A percentile compares a stretch with the other conserved stretches of the same genome.
phyloP scores from a whole-genome alignment of 2,797 vertebrate genomes.

The Premnoplex brunnescens region DNA sequence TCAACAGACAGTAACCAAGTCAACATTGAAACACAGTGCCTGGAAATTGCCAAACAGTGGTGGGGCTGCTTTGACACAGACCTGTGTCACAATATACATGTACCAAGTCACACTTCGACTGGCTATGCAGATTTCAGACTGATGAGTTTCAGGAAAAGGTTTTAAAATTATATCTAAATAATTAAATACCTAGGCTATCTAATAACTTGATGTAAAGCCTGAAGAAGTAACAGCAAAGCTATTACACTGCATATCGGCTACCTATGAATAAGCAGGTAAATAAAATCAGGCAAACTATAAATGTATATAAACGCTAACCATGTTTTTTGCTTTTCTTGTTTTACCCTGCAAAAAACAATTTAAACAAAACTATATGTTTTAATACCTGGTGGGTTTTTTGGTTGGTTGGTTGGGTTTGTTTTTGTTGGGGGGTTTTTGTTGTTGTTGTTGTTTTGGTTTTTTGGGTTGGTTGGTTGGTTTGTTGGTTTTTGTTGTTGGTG shows the following conservation, averaged over 20 bases:
- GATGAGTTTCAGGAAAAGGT: background rate
- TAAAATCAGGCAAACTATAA: background rate
- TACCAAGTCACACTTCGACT: background rate
- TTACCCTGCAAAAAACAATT: background rate
- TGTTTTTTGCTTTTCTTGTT: background rate
- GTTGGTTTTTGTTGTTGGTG: no score
- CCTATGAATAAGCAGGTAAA: background rate
- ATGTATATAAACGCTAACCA: background rate
- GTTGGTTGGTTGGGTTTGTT: no score
- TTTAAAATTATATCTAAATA: background rate
- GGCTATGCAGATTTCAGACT: background rate
- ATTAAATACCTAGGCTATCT: background rate
- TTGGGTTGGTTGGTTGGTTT: no score
- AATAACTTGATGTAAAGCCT: background rate
- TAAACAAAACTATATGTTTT: background rate
- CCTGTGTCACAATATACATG: accelerated
- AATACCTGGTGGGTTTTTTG: background rate
- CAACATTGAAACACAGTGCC: background rate
- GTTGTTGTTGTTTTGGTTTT: no score
- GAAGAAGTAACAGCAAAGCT: background rate
- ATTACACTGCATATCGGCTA: background rate
- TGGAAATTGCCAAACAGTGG: background rate
- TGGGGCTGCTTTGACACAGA: background rate
- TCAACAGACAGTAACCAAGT: conserved; percentile 43
- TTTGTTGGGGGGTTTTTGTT: no score